Percentiles rank a stretch among this genome's conserved stretches.
phyloP scores from a whole-genome alignment of 2,113 vertebrate genomes.

The Phrynocephalus versicolor region DNA sequence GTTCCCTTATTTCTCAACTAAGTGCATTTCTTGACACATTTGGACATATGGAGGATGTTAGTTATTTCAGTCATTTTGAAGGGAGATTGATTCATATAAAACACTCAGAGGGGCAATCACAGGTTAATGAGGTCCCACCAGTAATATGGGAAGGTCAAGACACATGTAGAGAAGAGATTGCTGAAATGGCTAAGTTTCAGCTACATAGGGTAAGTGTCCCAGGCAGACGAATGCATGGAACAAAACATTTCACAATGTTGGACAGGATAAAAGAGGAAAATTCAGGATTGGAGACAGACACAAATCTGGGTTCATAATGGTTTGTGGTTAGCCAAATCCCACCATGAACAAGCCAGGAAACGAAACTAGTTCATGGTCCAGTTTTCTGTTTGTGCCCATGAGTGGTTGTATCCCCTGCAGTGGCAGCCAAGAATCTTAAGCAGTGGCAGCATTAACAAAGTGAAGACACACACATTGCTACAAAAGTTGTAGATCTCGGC shows the following conservation, averaged over 20 bases:
- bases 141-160: conserved; percentile 63
- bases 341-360: too few relatives aligned
- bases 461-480: too few relatives aligned
- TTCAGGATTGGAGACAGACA: too few relatives aligned
- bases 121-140: conserved; percentile 46
- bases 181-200: neutral
- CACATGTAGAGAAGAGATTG: conserved; percentile 33
- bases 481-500: too few relatives aligned
- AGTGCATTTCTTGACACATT: conserved; percentile 65
- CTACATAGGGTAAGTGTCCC: neutral
- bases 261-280: neutral
- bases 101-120: conserved; percentile 60
- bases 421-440: too few relatives aligned
- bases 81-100: conserved; percentile 64
- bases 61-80: conserved; percentile 63
- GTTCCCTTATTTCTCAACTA: conserved; percentile 42
- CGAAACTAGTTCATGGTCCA: too few relatives aligned
- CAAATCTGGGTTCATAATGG: neutral
- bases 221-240: neutral
- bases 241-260: neutral
- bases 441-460: too few relatives aligned
- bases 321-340: neutral
- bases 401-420: too few relatives aligned
- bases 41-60: conserved; percentile 57
- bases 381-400: too few relatives aligned